Evolutionary conservation across 1,140 invertebrate species (phyloP).

Genomic region (Oryctes rhinoceros): DNA sequence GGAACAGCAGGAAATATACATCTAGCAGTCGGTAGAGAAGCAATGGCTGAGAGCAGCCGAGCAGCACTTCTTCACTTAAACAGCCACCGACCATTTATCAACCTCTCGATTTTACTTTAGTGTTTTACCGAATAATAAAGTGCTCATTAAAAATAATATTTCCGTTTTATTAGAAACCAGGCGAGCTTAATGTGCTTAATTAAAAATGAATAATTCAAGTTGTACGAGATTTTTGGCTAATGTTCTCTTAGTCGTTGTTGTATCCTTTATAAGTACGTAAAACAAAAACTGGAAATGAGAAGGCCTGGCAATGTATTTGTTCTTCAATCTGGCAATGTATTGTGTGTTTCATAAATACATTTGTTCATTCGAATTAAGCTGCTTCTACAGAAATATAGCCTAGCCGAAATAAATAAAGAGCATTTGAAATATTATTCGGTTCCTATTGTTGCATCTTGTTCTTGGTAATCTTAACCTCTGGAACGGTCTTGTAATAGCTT

Average conservation of each 20-base stretch:
- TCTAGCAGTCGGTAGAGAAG: not conserved
- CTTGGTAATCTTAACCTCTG: too few species aligned
- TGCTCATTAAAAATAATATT: constrained; percentile 35
- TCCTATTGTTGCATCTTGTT: too few species aligned
- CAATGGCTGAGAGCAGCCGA: not conserved
- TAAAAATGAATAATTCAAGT: constrained; percentile 28
- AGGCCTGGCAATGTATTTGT: too few species aligned
- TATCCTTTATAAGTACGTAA: not conserved
- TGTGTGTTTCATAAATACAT: too few species aligned
- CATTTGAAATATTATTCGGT: too few species aligned
- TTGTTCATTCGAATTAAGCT: too few species aligned
- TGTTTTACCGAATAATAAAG: constrained; percentile 35
- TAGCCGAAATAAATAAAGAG: too few species aligned
- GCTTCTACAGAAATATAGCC: too few species aligned
- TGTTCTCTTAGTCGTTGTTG: not conserved
- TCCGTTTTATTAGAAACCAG: constrained; percentile 32
- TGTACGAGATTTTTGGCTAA: not conserved
- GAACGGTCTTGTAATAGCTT: too few species aligned
- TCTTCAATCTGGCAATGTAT: too few species aligned
- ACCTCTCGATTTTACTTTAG: constrained; percentile 37
- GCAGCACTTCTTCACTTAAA: constrained; percentile 34
- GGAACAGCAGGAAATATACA: constrained; percentile 15
- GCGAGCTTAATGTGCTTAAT: constrained; percentile 29
- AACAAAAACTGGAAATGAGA: too few species aligned
- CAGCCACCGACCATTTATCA: constrained; percentile 33